Base-by-base conservation (phyloP, 2,888 invertebrate genomes). In the Metacarcinus magister region DNA sequence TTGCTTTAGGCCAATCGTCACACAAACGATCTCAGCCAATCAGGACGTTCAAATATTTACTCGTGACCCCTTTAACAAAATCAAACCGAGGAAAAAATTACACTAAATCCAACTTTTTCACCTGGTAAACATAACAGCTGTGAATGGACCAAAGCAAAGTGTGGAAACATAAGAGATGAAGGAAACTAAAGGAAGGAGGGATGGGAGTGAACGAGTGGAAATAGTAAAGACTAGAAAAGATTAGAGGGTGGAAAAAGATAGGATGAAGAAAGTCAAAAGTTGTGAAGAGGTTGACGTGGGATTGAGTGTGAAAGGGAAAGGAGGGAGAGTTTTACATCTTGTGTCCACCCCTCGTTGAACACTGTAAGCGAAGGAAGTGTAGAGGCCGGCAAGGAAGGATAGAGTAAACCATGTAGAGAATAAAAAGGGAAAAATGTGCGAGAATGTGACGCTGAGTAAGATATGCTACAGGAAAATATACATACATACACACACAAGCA, bases 21-120 rank as follows among this genome's bases (percentile, higher is more conserved):
- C 82, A 82, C 32, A 82, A 82, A 82, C 82, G 82, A 82, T 23
- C 67, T 67, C 67, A n/a, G 32, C 32, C 82, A 82, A 82, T 82
- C 82, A 82, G 82, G 32, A 13, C 32, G 28, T 10, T 82, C 82
- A 82, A 82, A 82, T 82, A 82, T 82, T 82, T 28, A 32, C 82
- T 82, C 82, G 28, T 82, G 82, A 82, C 32, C 82, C 32, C 32
- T 82, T 82, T 82, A 82, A 82, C 82, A 82, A 82, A 82, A 82
- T 82, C 82, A 32, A 82, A 82, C 82, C 32, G 82, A 32, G 82
- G 13, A 0, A 82, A 82, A 82, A 82, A 82, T 82, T 5, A 32
- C 82, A 32, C 82, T 82, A 28, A 82, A 82, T 16, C 82, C 82
- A 82, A 82, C 32, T 32, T 32, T 82, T 67, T 67, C 67, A 82